Base-by-base conservation (phyloP, 2,797 vertebrate species). In the Moxostoma hubbsi region DNA sequence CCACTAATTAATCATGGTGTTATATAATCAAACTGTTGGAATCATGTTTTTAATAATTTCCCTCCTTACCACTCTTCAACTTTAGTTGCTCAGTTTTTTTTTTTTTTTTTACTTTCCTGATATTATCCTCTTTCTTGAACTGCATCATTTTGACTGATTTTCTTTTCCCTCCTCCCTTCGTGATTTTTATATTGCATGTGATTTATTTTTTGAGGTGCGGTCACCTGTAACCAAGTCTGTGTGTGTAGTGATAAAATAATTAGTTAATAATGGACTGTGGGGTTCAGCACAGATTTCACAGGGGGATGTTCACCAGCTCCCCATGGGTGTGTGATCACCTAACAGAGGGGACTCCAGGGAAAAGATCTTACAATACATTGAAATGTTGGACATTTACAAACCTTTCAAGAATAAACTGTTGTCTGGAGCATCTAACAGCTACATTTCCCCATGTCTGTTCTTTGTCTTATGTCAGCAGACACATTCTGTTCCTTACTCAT, bases 151-250 rank as follows among this genome's bases (percentile, higher is more conserved):
- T 61, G 16, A 9, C 18, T n/a, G 16, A 45, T n/a, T 69, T 9
- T 7, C 12, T 36, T 43, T 18, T 11, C 16, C 45, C 57, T 51
- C 47, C n/a, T 64, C 54, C 49, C 53, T 50, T 43, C 62, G 50
- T 74, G 59, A 11, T 85, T 87, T 89, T 84, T 73, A 85, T 80
- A 83, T 88, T 65, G 7, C 15, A 53, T 82, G 73, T 88, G 87
- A 90, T 88, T 90, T 89, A 91, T 54, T 54, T 18, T 50, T 77
- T 82, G 72, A 43, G 73, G 75, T 82, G 63, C 61, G 63, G 70
- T 86, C 78, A 81, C 71, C 83, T 86, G 64, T 90, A 87, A 89
- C 77, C n/a, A 50, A 85, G 88, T 91, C 87, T 80, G 87, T 78
- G 24, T 87, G 81, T 68, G 53, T 73, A 64, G 82, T 87, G 90